A percentile compares a stretch with the other conserved stretches of the same genome.
Evolutionary conservation across 2,113 vertebrate genomes (phyloP).

Genomic region (Sander lucioperca): DNA sequence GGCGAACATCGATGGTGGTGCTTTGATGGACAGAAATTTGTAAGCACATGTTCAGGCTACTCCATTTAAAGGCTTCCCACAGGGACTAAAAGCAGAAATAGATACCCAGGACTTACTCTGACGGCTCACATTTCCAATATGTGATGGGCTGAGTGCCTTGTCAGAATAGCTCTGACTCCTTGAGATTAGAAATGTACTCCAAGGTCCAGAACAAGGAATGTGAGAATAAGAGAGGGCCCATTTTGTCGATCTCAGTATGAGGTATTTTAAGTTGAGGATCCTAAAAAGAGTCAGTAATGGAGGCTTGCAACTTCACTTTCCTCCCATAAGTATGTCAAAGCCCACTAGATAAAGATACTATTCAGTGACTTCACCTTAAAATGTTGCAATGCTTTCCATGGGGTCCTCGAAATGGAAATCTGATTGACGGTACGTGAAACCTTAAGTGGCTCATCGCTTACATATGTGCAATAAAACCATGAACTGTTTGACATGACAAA

Average conservation of each 20-base stretch:
- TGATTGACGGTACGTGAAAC: slow-evolving; percentile 46
- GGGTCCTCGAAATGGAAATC: slow-evolving; percentile 16
- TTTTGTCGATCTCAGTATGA: slow-evolving; percentile 45
- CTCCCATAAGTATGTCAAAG: slow-evolving; percentile 46
- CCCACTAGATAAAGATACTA: slow-evolving; percentile 23
- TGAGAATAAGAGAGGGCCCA: slow-evolving; percentile 29
- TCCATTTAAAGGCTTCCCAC: slow-evolving; percentile 43
- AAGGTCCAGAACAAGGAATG: slow-evolving; percentile 11
- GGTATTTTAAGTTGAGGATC: slow-evolving; percentile 55
- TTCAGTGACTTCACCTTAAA: slow-evolving; percentile 34
- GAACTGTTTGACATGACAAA: slow-evolving; percentile 40
- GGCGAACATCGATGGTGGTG: background rate
- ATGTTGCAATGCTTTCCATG: slow-evolving; percentile 3
- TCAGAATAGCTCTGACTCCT: slow-evolving; percentile 38
- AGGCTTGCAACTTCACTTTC: slow-evolving; percentile 58
- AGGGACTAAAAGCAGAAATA: slow-evolving; percentile 46
- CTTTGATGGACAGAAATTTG: slow-evolving; percentile 30
- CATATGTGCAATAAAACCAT: slow-evolving; percentile 29
- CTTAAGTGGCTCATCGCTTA: slow-evolving; percentile 30
- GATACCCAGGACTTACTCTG: slow-evolving; percentile 37
- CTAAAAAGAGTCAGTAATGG: slow-evolving; percentile 61
- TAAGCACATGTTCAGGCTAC: slow-evolving; percentile 31
- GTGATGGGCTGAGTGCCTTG: slow-evolving; percentile 46
- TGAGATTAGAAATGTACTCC: slow-evolving; percentile 49
- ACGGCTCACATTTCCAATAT: slow-evolving; percentile 49